These are phyloP conservation scores for Excalfactoria chinensis DNA, from an alignment of 2,113 vertebrate genomes.

Conservation along the genomic window DNA sequence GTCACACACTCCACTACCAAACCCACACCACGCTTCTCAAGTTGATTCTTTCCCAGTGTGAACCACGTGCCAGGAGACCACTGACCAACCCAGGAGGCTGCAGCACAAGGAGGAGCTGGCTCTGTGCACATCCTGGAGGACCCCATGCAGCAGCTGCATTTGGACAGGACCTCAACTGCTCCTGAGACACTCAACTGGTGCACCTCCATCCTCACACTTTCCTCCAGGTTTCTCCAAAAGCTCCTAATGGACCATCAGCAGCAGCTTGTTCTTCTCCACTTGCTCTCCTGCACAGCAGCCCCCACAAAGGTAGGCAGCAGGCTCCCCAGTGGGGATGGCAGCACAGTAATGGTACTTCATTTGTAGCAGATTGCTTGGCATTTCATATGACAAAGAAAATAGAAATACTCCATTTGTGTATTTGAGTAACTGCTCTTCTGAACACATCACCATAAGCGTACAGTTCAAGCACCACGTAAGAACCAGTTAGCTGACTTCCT, in stretches of 20 bases:
- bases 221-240: neutral
- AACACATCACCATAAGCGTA: neutral
- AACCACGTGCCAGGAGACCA: no score
- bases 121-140: no score
- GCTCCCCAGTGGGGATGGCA: neutral
- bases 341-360: fast-evolving
- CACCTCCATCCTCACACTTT: neutral
- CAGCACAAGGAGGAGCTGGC: neutral
- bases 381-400: neutral
- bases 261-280: neutral
- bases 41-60: no score
- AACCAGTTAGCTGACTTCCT: neutral
- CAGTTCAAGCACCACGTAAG: neutral
- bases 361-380: neutral
- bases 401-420: neutral
- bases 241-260: fast-evolving
- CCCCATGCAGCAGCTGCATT: no score
- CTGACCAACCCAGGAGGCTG: neutral
- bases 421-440: neutral
- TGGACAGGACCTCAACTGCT: neutral
- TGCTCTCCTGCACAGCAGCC: neutral
- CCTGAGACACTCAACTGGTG: neutral
- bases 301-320: neutral
- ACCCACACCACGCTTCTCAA: no score
- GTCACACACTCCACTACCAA: neutral